Conservation (phyloP, 2,888 invertebrate genomes). For the Drosophila histrio region DNA sequence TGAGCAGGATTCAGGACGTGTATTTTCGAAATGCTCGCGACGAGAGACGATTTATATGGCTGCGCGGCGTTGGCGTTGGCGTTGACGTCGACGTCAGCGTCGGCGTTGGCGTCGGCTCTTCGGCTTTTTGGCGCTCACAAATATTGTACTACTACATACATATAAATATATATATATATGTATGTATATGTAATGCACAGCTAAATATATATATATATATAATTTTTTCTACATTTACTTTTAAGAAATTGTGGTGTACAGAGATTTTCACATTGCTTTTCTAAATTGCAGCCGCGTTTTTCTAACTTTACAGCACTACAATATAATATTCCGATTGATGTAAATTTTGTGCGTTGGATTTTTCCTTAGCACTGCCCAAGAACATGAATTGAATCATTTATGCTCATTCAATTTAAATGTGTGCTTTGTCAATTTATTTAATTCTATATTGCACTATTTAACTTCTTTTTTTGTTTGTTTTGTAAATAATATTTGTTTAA, state of each 20-base stretch:
- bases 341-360: constrained; percentile 21
- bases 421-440: constrained; percentile 8
- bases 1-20: constrained; percentile 25
- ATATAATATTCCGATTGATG: constrained; percentile 6
- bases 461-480: constrained; percentile 19
- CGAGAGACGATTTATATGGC: constrained; percentile 69
- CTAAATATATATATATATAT: constrained; percentile 37
- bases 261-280: constrained; percentile 72
- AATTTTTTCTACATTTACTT: constrained; percentile 60
- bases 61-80: constrained; percentile 53
- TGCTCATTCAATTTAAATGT: constrained; percentile 3
- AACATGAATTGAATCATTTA: constrained; percentile 17
- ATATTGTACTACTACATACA: constrained; percentile 50
- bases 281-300: constrained; percentile 41
- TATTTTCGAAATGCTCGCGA: constrained; percentile 60
- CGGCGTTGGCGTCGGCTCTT: constrained; percentile 52
- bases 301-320: constrained; percentile 19
- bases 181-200: constrained; percentile 49
- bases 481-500: constrained; percentile 13
- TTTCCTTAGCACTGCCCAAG: constrained; percentile 13
- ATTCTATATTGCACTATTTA: constrained; percentile 12
- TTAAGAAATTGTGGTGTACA: constrained; percentile 80
- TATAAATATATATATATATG: constrained; percentile 44
- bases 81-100: constrained; percentile 36
- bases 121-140: constrained; percentile 77